Conservation (phyloP, 2,888 invertebrate species). For the Spatulosminthurus flaviceps region DNA sequence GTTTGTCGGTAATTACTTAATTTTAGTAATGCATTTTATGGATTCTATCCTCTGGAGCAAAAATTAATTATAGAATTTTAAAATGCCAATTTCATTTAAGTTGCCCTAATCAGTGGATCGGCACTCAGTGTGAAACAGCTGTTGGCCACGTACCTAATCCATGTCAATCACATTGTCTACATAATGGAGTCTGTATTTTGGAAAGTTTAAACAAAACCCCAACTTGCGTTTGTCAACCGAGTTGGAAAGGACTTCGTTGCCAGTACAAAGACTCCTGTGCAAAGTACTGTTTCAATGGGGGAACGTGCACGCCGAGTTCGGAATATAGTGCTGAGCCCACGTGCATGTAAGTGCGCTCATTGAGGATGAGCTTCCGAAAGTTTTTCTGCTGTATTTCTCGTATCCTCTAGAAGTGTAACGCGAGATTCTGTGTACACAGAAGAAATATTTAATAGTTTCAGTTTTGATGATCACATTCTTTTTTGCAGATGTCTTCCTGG, state of each 20-base stretch:
- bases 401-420: not conserved
- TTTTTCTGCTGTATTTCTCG: not conserved
- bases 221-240: conserved; percentile 71
- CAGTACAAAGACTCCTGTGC: conserved; percentile 67
- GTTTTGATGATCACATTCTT: conserved; percentile 46
- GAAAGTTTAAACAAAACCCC: conserved; percentile 68
- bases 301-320: conserved; percentile 68
- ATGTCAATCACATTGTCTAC: conserved; percentile 67
- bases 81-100: conserved; percentile 60
- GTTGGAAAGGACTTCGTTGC: conserved; percentile 69
- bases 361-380: not conserved
- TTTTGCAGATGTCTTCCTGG: conserved; percentile 66
- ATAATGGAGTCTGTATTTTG: conserved; percentile 73
- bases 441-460: not conserved
- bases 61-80: conserved; percentile 9
- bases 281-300: conserved; percentile 70
- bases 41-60: not conserved
- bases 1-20: conserved; percentile 67
- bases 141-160: conserved; percentile 71
- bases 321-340: conserved; percentile 66
- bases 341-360: conserved; percentile 66
- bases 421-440: not conserved
- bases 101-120: conserved; percentile 71
- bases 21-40: conserved; percentile 16
- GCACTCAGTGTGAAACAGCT: conserved; percentile 71